Evolutionary conservation across 2,888 invertebrate genomes (phyloP).

Genomic region (Chesias legatella): DNA sequence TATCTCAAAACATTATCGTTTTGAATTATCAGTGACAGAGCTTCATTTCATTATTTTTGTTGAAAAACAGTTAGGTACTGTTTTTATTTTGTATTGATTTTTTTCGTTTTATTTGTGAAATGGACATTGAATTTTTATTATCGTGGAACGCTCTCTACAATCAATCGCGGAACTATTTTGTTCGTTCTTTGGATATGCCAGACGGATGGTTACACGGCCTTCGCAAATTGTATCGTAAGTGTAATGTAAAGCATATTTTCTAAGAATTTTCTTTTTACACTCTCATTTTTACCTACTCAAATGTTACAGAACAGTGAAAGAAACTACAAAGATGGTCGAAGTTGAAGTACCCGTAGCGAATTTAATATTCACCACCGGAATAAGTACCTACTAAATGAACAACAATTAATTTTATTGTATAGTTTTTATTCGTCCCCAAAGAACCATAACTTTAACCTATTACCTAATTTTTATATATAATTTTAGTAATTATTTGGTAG

Average conservation of each 20-base stretch:
- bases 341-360: constrained; percentile 33
- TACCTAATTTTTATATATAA: too few relatives aligned
- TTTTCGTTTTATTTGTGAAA: constrained; percentile 26
- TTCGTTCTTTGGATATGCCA: constrained; percentile 58
- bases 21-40: too few relatives aligned
- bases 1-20: too few relatives aligned
- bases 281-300: background rate
- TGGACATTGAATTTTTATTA: constrained; percentile 32
- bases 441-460: too few relatives aligned
- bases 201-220: constrained; percentile 52
- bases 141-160: constrained; percentile 47
- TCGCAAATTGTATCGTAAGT: constrained; percentile 43
- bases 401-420: too few relatives aligned
- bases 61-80: too few relatives aligned
- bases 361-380: constrained; percentile 6
- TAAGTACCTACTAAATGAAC: too few relatives aligned
- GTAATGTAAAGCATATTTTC: too few relatives aligned
- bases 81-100: constrained; percentile 1
- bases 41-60: too few relatives aligned
- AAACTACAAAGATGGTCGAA: constrained; percentile 31
- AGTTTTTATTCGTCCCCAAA: too few relatives aligned
- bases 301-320: constrained; percentile 31
- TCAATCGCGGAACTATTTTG: constrained; percentile 50
- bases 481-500: too few relatives aligned
- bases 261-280: background rate